Evolutionary conservation across 2,113 vertebrate species (phyloP).

Genomic region (Callocephalon fimbriatum): DNA sequence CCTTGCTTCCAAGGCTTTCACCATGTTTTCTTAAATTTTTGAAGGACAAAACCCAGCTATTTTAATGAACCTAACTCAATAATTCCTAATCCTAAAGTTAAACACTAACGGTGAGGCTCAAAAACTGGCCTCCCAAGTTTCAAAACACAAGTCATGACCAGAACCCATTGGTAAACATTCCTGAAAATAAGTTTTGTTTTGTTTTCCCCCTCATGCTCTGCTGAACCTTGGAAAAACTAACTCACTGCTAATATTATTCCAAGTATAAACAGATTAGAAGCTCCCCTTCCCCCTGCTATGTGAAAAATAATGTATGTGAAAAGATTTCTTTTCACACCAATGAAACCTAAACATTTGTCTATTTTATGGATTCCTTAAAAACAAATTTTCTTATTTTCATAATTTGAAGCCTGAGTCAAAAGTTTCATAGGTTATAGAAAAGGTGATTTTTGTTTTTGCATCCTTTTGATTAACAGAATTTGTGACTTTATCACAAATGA

Average conservation of each 20-base stretch:
- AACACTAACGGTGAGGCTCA: conserved; percentile 64
- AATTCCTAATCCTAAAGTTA: conserved; percentile 75
- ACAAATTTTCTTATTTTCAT: not conserved
- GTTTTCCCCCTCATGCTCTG: conserved; percentile 61
- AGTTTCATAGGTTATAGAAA: not conserved
- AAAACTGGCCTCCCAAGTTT: conserved; percentile 66
- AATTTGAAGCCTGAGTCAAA: not conserved
- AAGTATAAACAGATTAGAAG: conserved; percentile 62
- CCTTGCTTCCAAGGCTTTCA: conserved; percentile 46
- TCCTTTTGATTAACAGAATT: not conserved
- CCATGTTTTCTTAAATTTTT: conserved; percentile 67
- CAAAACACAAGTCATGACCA: conserved; percentile 69
- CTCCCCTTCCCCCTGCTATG: conserved; percentile 20
- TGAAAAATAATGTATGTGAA: conserved; percentile 41
- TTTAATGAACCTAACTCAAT: conserved; percentile 77
- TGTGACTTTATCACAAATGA: not conserved
- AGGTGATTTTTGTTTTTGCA: not conserved
- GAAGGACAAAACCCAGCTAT: conserved; percentile 64
- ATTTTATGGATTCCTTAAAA: not conserved
- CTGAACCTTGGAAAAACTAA: conserved; percentile 63
- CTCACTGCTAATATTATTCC: conserved; percentile 68
- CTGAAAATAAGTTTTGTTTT: conserved; percentile 73
- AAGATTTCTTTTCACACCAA: not conserved
- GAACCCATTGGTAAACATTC: conserved; percentile 73
- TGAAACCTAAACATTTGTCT: conserved; percentile 13